phyloP scores from a whole-genome alignment of 2,888 invertebrate species.

The Thera obeliscata region DNA sequence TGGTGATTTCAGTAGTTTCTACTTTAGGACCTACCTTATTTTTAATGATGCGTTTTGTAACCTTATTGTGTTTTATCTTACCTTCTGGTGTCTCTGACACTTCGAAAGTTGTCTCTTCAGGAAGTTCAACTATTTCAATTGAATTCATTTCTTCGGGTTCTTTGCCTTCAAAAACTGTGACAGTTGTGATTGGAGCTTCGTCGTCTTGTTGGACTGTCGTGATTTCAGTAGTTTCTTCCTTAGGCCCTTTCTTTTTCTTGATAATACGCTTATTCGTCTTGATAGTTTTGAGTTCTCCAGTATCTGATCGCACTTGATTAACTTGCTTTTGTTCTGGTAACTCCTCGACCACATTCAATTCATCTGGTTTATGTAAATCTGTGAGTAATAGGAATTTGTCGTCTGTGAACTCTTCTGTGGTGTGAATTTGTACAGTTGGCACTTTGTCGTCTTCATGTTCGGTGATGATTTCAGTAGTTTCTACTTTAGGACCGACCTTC shows the following conservation, averaged over 20 bases:
- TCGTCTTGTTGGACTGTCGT: slow-evolving; percentile 69
- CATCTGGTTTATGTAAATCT: slow-evolving; percentile 46
- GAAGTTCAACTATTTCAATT: slow-evolving; percentile 53
- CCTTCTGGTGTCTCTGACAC: slow-evolving; percentile 52
- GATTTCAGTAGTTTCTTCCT: slow-evolving; percentile 65
- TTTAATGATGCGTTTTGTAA: slow-evolving; percentile 51
- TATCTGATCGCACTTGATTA: slow-evolving; percentile 50
- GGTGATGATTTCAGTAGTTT: slow-evolving; percentile 45
- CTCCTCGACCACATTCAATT: slow-evolving; percentile 56
- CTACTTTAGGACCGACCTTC: slow-evolving; percentile 50
- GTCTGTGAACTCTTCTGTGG: slow-evolving; percentile 43
- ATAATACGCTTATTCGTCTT: slow-evolving; percentile 46
- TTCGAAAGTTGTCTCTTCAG: slow-evolving; percentile 57
- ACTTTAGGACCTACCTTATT: slow-evolving; percentile 54
- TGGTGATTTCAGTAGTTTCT: slow-evolving; percentile 50
- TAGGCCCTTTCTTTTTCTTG: slow-evolving; percentile 59
- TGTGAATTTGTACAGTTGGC: slow-evolving; percentile 43
- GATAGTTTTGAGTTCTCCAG: slow-evolving; percentile 54
- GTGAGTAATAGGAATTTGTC: slow-evolving; percentile 45
- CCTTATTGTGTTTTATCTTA: slow-evolving; percentile 56
- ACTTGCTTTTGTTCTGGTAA: slow-evolving; percentile 32
- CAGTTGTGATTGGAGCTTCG: slow-evolving; percentile 55
- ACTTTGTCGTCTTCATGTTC: slow-evolving; percentile 42
- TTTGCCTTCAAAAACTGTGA: slow-evolving; percentile 40
- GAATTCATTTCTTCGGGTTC: slow-evolving; percentile 21